Percentiles rank a stretch among this genome's conserved stretches.
These are phyloP conservation scores for Dinoponera quadriceps DNA, from an alignment of 1,140 invertebrate genomes.

Conservation along the genomic window DNA sequence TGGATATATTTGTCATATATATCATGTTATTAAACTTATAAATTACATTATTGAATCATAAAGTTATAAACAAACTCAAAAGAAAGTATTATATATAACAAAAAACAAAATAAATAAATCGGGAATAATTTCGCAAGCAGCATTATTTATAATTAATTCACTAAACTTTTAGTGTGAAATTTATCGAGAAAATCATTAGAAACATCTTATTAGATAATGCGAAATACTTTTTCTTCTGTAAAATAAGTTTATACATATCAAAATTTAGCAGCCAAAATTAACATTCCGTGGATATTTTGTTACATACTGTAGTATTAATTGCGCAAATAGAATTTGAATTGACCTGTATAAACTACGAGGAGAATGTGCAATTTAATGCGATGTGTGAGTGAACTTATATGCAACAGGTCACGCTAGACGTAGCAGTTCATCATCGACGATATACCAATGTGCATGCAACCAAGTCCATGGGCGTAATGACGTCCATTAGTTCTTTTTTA, in stretches of 20 bases:
- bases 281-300: background rate
- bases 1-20: background rate
- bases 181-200: background rate
- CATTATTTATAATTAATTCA: background rate
- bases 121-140: background rate
- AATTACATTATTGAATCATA: background rate
- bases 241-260: background rate
- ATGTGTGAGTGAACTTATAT: constrained; percentile 52
- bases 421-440: constrained; percentile 79
- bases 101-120: background rate
- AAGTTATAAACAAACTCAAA: background rate
- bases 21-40: constrained; percentile 1
- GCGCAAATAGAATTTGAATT: constrained; percentile 51
- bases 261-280: background rate
- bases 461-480: constrained; percentile 80
- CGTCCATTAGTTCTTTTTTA: constrained; percentile 79
- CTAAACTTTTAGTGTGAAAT: background rate
- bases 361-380: constrained; percentile 76
- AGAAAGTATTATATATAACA: background rate
- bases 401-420: constrained; percentile 74
- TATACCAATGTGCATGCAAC: constrained; percentile 72
- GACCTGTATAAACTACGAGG: constrained; percentile 54
- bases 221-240: background rate
- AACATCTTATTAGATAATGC: constrained; percentile 1
- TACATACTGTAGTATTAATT: background rate